A percentile compares a stretch with the other conserved stretches of the same genome.
phyloP scores from a whole-genome alignment of 2,888 invertebrate genomes.

The Villa cingulata region DNA sequence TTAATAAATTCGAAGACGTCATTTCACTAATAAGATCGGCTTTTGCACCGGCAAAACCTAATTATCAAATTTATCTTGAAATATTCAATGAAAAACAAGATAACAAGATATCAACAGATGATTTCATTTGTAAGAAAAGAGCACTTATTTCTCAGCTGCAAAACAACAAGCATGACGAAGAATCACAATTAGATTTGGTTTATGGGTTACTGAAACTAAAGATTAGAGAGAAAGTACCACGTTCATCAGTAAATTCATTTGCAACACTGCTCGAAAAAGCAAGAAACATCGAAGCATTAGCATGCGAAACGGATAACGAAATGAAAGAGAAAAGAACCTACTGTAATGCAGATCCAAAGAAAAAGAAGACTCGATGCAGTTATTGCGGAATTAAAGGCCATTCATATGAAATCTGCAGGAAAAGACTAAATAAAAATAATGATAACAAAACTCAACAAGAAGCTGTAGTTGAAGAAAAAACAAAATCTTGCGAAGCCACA shows the following conservation, averaged over 20 bases:
- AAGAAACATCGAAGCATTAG: conserved; percentile 8
- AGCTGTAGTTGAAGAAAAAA: no score
- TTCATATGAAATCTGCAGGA: no score
- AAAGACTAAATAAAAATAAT: no score
- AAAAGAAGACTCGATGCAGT: no score
- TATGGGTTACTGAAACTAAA: conserved; percentile 11
- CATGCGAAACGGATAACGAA: neutral
- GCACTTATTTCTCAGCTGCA: conserved; percentile 10
- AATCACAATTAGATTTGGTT: conserved; percentile 6
- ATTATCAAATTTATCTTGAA: conserved; percentile 13
- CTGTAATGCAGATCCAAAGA: no score
- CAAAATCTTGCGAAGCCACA: no score
- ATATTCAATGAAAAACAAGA: conserved; percentile 12
- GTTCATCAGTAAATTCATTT: conserved; percentile 7
- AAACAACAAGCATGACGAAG: conserved; percentile 1
- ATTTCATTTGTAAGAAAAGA: conserved; percentile 12
- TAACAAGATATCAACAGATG: conserved; percentile 11
- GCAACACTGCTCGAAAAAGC: conserved; percentile 9
- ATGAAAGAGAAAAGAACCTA: no score
- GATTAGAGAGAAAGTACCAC: neutral
- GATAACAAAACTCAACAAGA: no score
- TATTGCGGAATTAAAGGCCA: no score
- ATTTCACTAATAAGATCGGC: conserved; percentile 9
- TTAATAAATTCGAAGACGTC: conserved; percentile 4
- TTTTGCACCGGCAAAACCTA: conserved; percentile 13